These are phyloP conservation scores for Tachysurus fulvidraco DNA, from an alignment of 2,113 vertebrate species.

Conservation along the genomic window DNA sequence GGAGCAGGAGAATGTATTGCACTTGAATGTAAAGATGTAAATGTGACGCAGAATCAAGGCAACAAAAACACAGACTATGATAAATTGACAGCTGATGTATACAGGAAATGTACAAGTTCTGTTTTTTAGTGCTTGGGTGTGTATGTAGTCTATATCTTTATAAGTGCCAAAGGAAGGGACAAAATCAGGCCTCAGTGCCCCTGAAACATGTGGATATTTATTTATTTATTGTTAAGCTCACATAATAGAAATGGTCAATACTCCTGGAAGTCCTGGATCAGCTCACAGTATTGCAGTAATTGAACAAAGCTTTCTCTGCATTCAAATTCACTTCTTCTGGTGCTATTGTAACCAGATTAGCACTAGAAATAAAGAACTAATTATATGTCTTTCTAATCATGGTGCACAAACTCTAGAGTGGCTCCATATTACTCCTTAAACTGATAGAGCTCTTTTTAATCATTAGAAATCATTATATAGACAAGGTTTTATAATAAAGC, in stretches of 20 bases:
- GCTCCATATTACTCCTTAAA: background rate
- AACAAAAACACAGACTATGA: background rate
- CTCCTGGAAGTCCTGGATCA: background rate
- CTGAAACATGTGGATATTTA: background rate
- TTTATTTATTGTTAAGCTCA: background rate
- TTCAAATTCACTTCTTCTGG: background rate
- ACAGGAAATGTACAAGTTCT: background rate
- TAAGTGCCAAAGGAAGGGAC: background rate
- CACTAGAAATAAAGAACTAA: constrained; percentile 4
- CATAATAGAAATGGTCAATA: background rate
- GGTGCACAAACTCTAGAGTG: too few species aligned
- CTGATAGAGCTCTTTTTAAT: background rate
- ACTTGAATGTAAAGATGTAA: background rate
- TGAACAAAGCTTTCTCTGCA: background rate
- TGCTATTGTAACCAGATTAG: background rate
- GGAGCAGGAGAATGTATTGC: background rate
- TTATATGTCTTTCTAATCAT: constrained; percentile 1
- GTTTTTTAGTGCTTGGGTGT: background rate
- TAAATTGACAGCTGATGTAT: background rate
- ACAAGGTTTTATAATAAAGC: background rate
- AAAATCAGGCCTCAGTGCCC: background rate
- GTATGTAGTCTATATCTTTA: background rate
- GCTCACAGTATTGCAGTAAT: background rate
- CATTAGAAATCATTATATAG: background rate
- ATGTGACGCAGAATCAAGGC: background rate